Evolutionary conservation across 2,113 vertebrate species (phyloP).

Genomic region (Mugil cephalus): DNA sequence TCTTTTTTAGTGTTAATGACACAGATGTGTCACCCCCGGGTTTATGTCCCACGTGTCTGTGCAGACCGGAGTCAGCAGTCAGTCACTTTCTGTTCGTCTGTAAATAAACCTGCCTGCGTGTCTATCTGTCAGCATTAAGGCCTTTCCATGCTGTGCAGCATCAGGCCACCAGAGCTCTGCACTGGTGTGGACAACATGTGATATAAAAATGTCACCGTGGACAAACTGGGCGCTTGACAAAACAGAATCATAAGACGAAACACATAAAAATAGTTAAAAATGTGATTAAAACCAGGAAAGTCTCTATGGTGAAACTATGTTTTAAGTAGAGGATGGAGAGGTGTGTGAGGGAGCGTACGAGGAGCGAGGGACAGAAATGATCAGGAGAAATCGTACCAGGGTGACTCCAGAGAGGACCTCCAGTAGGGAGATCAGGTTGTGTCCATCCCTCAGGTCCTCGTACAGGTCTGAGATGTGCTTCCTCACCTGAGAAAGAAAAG

Average conservation of each 20-base stretch:
- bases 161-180: background rate
- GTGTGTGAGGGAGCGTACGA: background rate
- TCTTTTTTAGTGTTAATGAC: background rate
- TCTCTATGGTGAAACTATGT: background rate
- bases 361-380: background rate
- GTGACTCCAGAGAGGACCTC: slow-evolving; percentile 97
- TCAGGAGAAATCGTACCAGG: slow-evolving; percentile 90
- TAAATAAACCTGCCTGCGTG: background rate
- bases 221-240: too few relatives aligned
- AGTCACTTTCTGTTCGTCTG: slow-evolving; percentile 24
- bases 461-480: slow-evolving; percentile 90
- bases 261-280: too few relatives aligned
- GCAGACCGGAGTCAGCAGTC: slow-evolving; percentile 27
- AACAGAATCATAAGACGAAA: too few relatives aligned
- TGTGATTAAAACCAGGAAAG: too few relatives aligned
- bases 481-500: slow-evolving; percentile 86
- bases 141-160: background rate
- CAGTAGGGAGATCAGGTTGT: slow-evolving; percentile 96
- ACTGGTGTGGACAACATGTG: background rate
- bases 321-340: too few relatives aligned
- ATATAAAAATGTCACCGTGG: too few relatives aligned
- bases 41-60: background rate
- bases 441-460: slow-evolving; percentile 93
- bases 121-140: slow-evolving; percentile 25
- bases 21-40: fast-evolving